Evolutionary conservation across 2,888 invertebrate genomes (phyloP), one percentile per base, ranked within the genome.

Genomic region (Brachylomia viminalis): DNA sequence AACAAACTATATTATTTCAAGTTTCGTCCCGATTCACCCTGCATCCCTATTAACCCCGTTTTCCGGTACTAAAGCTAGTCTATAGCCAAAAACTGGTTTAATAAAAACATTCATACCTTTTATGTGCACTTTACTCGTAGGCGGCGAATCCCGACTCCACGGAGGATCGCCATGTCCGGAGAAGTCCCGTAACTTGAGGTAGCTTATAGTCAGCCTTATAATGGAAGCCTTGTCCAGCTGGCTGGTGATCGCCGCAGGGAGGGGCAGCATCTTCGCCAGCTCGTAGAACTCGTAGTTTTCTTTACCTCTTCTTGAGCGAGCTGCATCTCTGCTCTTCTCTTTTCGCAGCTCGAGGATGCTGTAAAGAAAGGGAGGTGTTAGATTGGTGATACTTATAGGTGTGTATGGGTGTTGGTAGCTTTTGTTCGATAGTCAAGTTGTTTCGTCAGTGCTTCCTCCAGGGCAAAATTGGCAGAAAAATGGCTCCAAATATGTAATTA

Each of bases 231-330:
- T 99, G 96, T 99, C 99, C 97, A 99, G 97, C 97, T 99, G 99
- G 92, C 98, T 98, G 92, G 99, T 99, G 93, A 99, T 99, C 92
- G 99, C 99, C 52, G 98, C 98, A 33, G 98, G 99, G 86, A 98
- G 97, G 47, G 98, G 99, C 95, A 98, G 97, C 99, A 98, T 99
- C 97, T 98, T 99, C 84, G 99, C 99, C 93, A 99, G 97, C 97
- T 99, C 99, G 95, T 99, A 99, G 97, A 99, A 99, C 97, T 99
- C 99, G 94, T 98, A 99, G 97, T 99, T 99, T 95, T 99, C 99
- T 92, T 99, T 99, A 80, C 99, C 99, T 58, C 99, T 97, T 72
- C 99, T 97, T 20, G 99, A 99, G 82, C 99, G 97, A 11, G 99
- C 99, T 62, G 99, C 99, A 94, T 99, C 99, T 90, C 99, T 96